These are phyloP conservation scores for Ptilonorhynchus violaceus DNA, from an alignment of 2,113 vertebrate species.

Conservation along the genomic window DNA sequence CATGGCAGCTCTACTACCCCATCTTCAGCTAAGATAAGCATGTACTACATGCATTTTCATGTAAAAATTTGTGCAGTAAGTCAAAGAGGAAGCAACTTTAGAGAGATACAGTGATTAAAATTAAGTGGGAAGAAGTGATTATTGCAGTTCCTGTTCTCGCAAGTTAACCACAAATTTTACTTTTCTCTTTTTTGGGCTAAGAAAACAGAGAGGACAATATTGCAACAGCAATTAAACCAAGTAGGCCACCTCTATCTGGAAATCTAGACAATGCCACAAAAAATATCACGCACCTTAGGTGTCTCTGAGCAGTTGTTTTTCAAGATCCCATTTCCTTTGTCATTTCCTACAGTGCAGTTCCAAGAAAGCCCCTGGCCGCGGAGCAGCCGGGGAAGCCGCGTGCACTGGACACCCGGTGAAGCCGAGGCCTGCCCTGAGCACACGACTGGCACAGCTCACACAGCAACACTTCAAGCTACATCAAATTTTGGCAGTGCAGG, in stretches of 20 bases:
- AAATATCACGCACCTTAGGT: neutral
- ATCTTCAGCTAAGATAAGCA: neutral
- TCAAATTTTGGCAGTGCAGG: accelerated
- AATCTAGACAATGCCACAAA: neutral
- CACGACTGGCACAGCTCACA: neutral
- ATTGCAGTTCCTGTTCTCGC: neutral
- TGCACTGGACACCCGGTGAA: accelerated
- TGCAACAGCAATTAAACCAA: neutral
- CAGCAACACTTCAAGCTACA: accelerated
- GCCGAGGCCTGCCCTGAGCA: neutral
- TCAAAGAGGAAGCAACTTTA: neutral
- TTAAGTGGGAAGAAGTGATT: neutral
- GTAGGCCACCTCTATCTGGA: neutral
- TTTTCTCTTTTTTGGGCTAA: neutral
- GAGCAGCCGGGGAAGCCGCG: accelerated
- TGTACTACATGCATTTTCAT: accelerated
- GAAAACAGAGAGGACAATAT: neutral
- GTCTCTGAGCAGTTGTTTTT: neutral
- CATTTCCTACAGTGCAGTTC: accelerated
- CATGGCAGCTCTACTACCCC: neutral
- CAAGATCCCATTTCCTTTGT: neutral
- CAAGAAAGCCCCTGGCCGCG: neutral
- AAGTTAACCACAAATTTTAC: neutral
- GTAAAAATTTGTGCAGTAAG: neutral
- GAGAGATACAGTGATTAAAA: neutral